Evolutionary conservation across 1,140 invertebrate species (phyloP), one percentile per base, ranked within the genome.

Genomic region (Leptonema lineaticorne): DNA sequence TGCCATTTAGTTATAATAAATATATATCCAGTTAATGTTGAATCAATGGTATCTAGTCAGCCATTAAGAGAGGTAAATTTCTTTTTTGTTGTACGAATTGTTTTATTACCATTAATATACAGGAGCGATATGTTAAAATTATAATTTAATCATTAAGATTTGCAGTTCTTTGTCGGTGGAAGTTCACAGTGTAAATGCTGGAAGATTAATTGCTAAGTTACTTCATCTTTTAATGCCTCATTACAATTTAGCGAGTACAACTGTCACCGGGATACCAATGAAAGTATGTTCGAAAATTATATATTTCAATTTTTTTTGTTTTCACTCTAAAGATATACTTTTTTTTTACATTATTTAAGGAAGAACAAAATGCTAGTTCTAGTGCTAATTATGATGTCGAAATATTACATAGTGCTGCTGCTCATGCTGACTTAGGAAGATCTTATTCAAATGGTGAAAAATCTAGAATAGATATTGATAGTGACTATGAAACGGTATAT

Each of bases 301-400:
- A 50, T 60, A 41, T 45, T 27, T 53, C 26, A 4, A 67, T 28
- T 9, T 50, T 46, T 11, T 28, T 27, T 4, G 14, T 37, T 45
- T 28, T n/a, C n/a, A 68, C 33, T 59, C 28, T 20, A 24, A 16
- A 41, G 27, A 60, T 22, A 41, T n/a, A 18, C 26, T 6, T 56
- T 22, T 3, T 22, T 24, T 59, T 59, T 45, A 45, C 59, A 62
- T 45, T 41, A 45, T 29, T 74, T 26, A 33, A 82, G 84, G 96
- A 99, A 82, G 96, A 99, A 82, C 96, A 98, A 83, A 98, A 98
- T 82, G 95, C 96, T 0, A 95, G 92, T 79, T 97, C 95, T 0
- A 98, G 95, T 56, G 94, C 95, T 0, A 98, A 98, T 82, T 99
- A 99, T 78, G 96, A 99, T 78, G 96, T 99, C 0, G 95, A 98